phyloP scores from a whole-genome alignment of 1,140 invertebrate genomes.

The Lordiphosa mommai region DNA sequence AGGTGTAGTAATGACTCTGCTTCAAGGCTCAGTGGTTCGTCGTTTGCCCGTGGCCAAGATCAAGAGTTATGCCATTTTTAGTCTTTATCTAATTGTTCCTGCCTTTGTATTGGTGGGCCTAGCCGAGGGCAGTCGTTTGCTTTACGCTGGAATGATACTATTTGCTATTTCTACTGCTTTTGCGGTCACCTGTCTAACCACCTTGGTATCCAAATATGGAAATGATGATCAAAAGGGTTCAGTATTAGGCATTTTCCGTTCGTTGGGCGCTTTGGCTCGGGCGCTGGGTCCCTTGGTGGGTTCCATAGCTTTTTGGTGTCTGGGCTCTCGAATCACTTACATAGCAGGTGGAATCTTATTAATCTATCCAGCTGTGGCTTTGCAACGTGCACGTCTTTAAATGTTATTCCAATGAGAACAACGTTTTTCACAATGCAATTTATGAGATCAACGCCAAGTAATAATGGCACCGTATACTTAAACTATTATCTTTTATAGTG shows the following conservation, averaged over 20 bases:
- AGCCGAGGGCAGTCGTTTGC: conserved; percentile 79
- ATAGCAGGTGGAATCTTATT: conserved; percentile 85
- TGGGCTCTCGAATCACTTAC: conserved; percentile 88
- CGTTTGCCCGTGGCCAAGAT: conserved; percentile 88
- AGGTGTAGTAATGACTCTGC: conserved; percentile 93
- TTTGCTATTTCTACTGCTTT: conserved; percentile 96
- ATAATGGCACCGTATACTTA: conserved; percentile 55
- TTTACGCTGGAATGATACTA: conserved; percentile 91
- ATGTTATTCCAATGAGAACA: conserved; percentile 26
- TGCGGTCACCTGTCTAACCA: conserved; percentile 96
- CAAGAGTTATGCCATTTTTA: conserved; percentile 86
- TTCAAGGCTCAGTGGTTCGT: conserved; percentile 95
- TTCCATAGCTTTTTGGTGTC: conserved; percentile 91
- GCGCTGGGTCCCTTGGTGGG: conserved; percentile 95
- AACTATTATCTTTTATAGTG: conserved; percentile 42
- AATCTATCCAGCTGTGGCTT: conserved; percentile 84
- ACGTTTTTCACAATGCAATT: conserved; percentile 15
- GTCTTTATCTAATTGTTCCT: conserved; percentile 92
- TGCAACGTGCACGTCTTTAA: conserved; percentile 73
- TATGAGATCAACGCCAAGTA: conserved; percentile 39
- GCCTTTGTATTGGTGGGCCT: conserved; percentile 93
- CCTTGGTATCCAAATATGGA: conserved; percentile 91
- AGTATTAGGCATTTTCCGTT: conserved; percentile 95
- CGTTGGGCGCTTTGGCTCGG: conserved; percentile 94
- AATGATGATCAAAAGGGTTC: conserved; percentile 93